phyloP scores from a whole-genome alignment of 2,888 invertebrate species.

The Agrotis ipsilon region DNA sequence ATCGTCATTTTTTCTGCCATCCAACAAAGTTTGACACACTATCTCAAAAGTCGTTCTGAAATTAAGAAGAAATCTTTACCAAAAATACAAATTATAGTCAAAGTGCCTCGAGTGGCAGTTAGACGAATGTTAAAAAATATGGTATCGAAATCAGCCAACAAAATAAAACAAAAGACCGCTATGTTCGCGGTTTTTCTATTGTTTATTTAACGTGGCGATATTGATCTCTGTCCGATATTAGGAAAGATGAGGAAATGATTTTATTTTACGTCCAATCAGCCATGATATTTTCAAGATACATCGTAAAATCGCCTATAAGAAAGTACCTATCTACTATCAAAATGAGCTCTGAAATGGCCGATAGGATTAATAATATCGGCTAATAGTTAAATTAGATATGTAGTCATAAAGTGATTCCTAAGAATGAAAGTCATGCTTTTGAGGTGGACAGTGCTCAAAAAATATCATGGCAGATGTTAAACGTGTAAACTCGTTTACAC shows the following conservation, averaged over 20 bases:
- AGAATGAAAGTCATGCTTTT: no score
- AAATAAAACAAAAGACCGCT: not conserved
- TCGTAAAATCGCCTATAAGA: not conserved
- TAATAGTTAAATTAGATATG: not conserved
- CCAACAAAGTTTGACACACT: no score
- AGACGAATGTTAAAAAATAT: no score
- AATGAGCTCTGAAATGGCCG: not conserved
- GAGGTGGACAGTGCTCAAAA: no score
- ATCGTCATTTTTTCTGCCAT: no score
- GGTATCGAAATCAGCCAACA: no score
- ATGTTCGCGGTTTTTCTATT: constrained; percentile 15
- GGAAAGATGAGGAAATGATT: not conserved
- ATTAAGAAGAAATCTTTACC: no score
- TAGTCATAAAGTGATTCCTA: not conserved
- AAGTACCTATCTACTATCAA: not conserved
- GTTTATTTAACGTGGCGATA: constrained; percentile 13
- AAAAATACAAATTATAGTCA: no score
- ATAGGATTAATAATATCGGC: not conserved
- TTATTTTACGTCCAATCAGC: not conserved
- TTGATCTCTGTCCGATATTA: constrained; percentile 22
- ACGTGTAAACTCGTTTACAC: no score
- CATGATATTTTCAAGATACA: not conserved
- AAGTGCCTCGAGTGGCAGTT: no score
- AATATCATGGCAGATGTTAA: no score
- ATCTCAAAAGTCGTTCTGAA: no score